Conservation (phyloP, 2,113 vertebrate genomes). For the Phalacrocorax pelagicus region DNA sequence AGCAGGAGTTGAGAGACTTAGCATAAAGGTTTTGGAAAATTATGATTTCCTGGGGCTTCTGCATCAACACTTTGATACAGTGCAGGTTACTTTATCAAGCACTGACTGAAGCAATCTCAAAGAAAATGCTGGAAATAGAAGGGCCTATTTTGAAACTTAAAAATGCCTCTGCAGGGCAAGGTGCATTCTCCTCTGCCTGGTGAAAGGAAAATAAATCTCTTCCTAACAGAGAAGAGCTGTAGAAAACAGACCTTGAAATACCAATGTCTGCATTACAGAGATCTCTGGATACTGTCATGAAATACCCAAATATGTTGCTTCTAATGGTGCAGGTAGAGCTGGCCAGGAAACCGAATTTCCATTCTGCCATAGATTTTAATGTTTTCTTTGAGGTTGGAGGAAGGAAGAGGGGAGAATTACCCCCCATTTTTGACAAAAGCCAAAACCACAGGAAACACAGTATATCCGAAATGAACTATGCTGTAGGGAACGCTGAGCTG, state of each 20-base stretch:
- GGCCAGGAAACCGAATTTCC: not conserved
- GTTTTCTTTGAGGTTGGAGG: conserved; percentile 37
- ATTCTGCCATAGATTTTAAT: conserved; percentile 17
- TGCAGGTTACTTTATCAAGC: conserved; percentile 67
- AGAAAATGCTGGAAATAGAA: conserved; percentile 65
- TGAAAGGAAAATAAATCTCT: conserved; percentile 69
- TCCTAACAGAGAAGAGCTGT: conserved; percentile 58
- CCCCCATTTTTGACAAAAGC: conserved; percentile 28
- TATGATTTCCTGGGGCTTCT: conserved; percentile 63
- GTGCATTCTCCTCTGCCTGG: conserved; percentile 58
- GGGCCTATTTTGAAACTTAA: conserved; percentile 59
- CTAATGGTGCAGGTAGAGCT: conserved; percentile 37
- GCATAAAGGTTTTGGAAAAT: conserved; percentile 58
- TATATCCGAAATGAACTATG: not conserved
- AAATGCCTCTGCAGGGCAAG: conserved; percentile 58
- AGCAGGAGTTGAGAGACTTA: conserved; percentile 47
- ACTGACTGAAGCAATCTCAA: conserved; percentile 56
- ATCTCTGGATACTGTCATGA: conserved; percentile 67
- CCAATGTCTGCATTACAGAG: conserved; percentile 46
- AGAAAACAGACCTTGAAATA: conserved; percentile 63
- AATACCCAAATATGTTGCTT: not conserved
- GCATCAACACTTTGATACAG: conserved; percentile 57
- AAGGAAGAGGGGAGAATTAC: conserved; percentile 29
- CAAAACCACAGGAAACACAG: not conserved
- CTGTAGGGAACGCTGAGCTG: not conserved